Evolutionary conservation across 1,140 invertebrate species (phyloP).

Genomic region (Lamellibrachia luymesi): DNA sequence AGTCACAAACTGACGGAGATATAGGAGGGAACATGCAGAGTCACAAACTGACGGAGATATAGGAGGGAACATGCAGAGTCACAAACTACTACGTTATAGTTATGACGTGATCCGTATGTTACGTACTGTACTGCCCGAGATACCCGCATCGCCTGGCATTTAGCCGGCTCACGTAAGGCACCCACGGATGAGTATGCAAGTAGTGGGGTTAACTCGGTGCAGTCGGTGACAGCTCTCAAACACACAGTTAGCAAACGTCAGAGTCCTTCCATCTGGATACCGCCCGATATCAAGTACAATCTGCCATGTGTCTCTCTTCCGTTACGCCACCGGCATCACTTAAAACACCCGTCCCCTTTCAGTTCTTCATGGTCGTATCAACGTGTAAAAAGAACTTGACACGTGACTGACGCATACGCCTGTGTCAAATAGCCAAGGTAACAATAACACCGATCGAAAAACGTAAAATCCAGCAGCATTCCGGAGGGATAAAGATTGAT

Average conservation of each 20-base stretch:
- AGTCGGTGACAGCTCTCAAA: not conserved
- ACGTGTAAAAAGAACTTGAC: not conserved
- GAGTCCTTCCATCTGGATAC: not conserved
- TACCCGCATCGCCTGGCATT: no score
- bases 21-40: no score
- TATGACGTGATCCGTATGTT: no score
- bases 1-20: no score
- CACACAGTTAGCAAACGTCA: not conserved
- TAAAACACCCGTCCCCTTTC: not conserved
- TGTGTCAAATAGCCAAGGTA: not conserved
- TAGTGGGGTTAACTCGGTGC: not conserved
- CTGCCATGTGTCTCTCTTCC: not conserved
- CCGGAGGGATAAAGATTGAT: not conserved
- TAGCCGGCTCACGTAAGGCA: no score
- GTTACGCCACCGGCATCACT: not conserved
- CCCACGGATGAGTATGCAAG: not conserved
- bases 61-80: no score
- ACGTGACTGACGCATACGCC: not conserved
- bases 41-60: no score
- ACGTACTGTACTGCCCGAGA: no score
- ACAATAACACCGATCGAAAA: not conserved
- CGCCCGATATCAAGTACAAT: not conserved
- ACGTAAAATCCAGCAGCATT: not conserved
- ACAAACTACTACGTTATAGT: no score
- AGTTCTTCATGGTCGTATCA: not conserved